Percentiles rank a stretch among this genome's conserved stretches.
phyloP scores from a whole-genome alignment of 2,797 vertebrate species.

The Sebastes oblongus region DNA sequence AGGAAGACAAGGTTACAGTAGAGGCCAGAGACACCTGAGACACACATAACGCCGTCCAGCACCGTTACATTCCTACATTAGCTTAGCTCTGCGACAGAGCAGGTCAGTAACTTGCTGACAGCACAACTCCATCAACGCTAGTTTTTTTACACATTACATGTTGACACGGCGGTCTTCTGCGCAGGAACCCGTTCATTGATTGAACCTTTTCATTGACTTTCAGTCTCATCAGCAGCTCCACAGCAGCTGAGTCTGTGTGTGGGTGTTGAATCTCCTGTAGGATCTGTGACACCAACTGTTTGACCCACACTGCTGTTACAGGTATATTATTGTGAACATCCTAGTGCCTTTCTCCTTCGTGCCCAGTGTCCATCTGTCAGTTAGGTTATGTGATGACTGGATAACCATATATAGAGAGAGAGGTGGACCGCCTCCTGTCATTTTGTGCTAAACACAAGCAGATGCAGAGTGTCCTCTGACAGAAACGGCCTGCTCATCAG shows the following conservation, averaged over 20 bases:
- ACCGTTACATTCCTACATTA: not conserved
- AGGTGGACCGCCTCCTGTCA: slow-evolving; percentile 14
- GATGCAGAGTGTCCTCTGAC: slow-evolving; percentile 40
- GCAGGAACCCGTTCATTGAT: not conserved
- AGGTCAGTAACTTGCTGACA: slow-evolving; percentile 1
- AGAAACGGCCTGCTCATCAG: slow-evolving; percentile 45
- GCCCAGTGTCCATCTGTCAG: slow-evolving; percentile 28
- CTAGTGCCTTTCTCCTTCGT: not conserved
- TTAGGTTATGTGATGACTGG: slow-evolving; percentile 14
- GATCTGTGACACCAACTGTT: not conserved
- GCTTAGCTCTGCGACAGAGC: not conserved
- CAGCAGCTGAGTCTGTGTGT: not conserved
- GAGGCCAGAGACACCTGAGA: not conserved
- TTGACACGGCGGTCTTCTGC: not conserved
- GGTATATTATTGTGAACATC: not conserved
- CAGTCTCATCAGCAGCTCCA: slow-evolving; percentile 22
- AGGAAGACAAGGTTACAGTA: not conserved
- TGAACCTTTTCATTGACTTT: slow-evolving; percentile 24
- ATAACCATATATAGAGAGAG: slow-evolving; percentile 6
- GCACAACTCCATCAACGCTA: not conserved
- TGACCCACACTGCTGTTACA: not conserved
- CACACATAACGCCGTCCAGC: not conserved
- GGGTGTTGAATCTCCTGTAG: not conserved
- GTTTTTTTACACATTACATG: not conserved
- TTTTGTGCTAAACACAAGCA: slow-evolving; percentile 35